Base-by-base conservation (phyloP, 2,888 invertebrate species). In the Hedya salicella region DNA sequence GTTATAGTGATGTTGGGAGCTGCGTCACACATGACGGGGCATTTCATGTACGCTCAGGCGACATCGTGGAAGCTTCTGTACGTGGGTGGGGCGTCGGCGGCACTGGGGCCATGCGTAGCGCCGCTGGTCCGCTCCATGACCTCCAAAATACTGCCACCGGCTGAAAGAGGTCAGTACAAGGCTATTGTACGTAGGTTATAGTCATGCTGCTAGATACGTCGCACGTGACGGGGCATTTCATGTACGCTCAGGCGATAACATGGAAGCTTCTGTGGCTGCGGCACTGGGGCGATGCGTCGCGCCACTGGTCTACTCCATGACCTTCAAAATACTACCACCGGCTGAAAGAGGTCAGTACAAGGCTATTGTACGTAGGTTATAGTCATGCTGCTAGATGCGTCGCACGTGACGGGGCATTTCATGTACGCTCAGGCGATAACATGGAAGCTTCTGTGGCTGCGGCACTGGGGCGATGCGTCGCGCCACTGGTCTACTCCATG, bases 81-180 rank as follows among this genome's bases (percentile, higher is more conserved):
- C 80, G 80, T 94, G 0, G 96, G 97, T 0, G 96, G 95, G n/a
- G 91, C 93, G 0, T 93, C 95, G 1, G 95, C 96, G 8, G 94
- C 95, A n/a, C 87, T 96, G 21, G 97, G 97, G 0, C 96, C 97
- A 0, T 94, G 95, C 53, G 95, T 96, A 0, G 96, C 95, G 0
- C 96, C 97, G 0, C 95, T 96, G 64, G 93, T 97, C 66, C 93
- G 97, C n/a, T 95, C 97, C 0, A 95, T 97, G 93, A 94, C 95
- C 0, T 97, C 97, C 0, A 97, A 97, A 87, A 92, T 96, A 21
- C 94, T 97, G 30, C 93, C 95, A 0, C 85, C 93, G 0, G 89
- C 94, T 40, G 97, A 97, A 79, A 93, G 96, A 87, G 97, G 97
- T 93, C 69, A 50, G 54, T 36, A 5, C 36, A 36, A 6, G 2